Conservation (phyloP, 2,888 invertebrate species). For the Drosophila anceps region DNA sequence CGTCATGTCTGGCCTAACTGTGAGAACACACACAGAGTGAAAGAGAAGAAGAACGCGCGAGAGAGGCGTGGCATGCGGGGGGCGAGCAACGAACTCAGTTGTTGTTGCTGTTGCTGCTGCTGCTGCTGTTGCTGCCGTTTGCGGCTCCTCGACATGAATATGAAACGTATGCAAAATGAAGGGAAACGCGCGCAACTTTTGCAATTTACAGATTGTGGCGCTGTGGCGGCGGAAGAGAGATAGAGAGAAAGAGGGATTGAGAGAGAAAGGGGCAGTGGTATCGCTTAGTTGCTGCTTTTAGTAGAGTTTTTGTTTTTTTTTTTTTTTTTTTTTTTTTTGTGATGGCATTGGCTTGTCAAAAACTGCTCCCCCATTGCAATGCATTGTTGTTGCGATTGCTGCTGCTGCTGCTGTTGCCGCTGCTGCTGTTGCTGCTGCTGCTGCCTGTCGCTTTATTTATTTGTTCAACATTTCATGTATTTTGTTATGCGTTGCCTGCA, state of each 20-base stretch:
- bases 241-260: background rate
- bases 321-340: constrained; percentile 21
- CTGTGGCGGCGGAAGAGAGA: constrained; percentile 16
- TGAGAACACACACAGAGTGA: constrained; percentile 6
- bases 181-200: constrained; percentile 77
- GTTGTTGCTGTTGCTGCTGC: constrained; percentile 11
- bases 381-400: constrained; percentile 19
- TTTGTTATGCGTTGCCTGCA: constrained; percentile 36
- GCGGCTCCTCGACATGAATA: constrained; percentile 68
- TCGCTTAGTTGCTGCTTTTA: constrained; percentile 21
- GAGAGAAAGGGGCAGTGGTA: background rate
- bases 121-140: constrained; percentile 19
- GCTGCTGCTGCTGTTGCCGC: constrained; percentile 14
- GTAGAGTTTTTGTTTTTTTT: constrained; percentile 11
- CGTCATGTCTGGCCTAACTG: constrained; percentile 67
- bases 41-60: background rate
- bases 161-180: constrained; percentile 78
- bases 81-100: constrained; percentile 66
- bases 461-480: constrained; percentile 55
- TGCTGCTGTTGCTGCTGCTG: constrained; percentile 15
- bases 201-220: constrained; percentile 74
- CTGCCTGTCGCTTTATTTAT: constrained; percentile 53
- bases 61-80: constrained; percentile 35
- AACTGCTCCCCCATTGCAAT: constrained; percentile 36
- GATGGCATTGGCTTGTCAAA: constrained; percentile 66